Evolutionary conservation across 2,113 vertebrate species (phyloP).

Genomic region (Hiodon alosoides): DNA sequence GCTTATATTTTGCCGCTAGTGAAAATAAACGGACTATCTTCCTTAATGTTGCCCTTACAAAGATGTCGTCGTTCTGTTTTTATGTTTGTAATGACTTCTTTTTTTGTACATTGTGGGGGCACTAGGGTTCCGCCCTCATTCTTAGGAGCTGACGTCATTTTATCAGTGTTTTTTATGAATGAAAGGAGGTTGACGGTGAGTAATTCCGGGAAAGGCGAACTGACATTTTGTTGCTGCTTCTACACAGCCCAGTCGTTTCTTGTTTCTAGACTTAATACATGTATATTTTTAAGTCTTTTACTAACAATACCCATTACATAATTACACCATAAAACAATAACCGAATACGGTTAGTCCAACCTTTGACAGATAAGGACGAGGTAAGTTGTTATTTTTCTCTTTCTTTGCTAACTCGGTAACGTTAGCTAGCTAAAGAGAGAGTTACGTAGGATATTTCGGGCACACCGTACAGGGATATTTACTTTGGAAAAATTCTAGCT

Average conservation of each 20-base stretch:
- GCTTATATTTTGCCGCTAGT: no score
- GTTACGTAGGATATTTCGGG: constrained; percentile 7
- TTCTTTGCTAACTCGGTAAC: no score
- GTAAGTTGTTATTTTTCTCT: no score
- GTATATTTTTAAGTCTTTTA: neutral
- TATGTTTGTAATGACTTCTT: neutral
- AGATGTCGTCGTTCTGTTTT: constrained; percentile 3
- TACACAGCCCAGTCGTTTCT: neutral
- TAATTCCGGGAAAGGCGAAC: constrained; percentile 77
- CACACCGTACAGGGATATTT: neutral
- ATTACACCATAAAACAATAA: no score
- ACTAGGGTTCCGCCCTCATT: constrained; percentile 63
- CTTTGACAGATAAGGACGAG: no score
- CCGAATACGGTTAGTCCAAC: no score
- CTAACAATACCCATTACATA: neutral
- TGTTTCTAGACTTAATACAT: neutral
- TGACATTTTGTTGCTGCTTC: constrained; percentile 59
- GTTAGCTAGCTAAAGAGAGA: neutral
- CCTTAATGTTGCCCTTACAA: neutral
- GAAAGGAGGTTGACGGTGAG: constrained; percentile 66
- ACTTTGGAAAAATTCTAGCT: no score
- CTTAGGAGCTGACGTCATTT: constrained; percentile 65
- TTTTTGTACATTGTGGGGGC: constrained; percentile 51
- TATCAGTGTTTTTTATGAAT: constrained; percentile 74
- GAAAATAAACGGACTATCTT: no score